Evolutionary conservation across 2,113 vertebrate species (phyloP).

Genomic region (Pollachius pollachius): DNA sequence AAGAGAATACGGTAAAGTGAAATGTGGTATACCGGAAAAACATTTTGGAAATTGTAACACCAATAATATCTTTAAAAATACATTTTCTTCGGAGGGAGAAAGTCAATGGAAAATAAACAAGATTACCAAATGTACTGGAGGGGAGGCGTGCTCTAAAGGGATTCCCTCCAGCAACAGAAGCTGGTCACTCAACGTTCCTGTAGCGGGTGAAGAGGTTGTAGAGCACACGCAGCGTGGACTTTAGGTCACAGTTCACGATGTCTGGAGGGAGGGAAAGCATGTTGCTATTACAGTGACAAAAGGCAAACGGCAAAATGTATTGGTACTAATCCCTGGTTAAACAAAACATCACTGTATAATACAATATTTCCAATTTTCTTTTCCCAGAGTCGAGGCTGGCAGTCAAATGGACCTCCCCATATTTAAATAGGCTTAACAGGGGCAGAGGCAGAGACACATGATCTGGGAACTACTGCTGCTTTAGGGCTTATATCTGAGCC

Average conservation of each 20-base stretch:
- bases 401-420: no score
- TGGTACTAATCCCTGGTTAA: no score
- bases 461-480: neutral
- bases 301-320: no score
- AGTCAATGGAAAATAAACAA: neutral
- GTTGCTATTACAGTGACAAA: neutral
- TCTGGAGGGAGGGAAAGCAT: constrained; percentile 69
- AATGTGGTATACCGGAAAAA: no score
- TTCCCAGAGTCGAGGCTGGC: no score
- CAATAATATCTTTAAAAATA: no score
- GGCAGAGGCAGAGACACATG: neutral
- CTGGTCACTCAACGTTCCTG: constrained; percentile 83
- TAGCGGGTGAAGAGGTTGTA: constrained; percentile 98
- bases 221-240: constrained; percentile 92
- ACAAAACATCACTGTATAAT: no score
- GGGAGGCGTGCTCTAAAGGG: constrained; percentile 4
- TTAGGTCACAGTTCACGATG: constrained; percentile 97
- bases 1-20: neutral
- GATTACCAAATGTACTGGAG: neutral
- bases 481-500: no score
- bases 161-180: neutral
- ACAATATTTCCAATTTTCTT: no score
- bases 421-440: neutral
- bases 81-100: no score
- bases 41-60: no score